Evolutionary conservation across 2,888 invertebrate species (phyloP).

Genomic region (Thecocarcelia acutangulata): DNA sequence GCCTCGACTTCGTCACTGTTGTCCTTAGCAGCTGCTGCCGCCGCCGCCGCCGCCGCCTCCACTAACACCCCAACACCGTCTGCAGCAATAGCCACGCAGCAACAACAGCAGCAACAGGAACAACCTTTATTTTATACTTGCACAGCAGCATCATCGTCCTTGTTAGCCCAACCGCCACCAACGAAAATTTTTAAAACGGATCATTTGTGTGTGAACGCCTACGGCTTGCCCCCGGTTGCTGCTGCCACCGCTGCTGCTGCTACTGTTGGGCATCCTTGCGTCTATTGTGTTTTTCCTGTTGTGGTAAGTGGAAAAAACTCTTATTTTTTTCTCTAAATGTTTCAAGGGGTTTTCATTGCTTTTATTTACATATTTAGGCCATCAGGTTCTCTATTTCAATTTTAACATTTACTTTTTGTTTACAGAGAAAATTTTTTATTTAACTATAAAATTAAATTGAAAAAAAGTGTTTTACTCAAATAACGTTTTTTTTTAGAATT

Average conservation of each 20-base stretch:
- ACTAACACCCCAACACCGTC: constrained; percentile 33
- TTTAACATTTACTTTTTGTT: neutral
- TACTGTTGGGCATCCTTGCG: constrained; percentile 78
- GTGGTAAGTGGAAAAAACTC: constrained; percentile 75
- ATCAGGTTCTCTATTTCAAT: neutral
- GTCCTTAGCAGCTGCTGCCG: constrained; percentile 54
- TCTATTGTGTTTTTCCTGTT: constrained; percentile 80
- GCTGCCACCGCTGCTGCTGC: constrained; percentile 78
- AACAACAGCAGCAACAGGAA: constrained; percentile 69
- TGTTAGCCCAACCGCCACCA: constrained; percentile 79
- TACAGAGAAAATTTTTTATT: neutral
- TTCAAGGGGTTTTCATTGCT: constrained; percentile 5
- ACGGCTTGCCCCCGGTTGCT: constrained; percentile 78
- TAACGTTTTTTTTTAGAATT: too few species aligned
- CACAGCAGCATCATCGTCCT: constrained; percentile 74
- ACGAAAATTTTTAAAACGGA: constrained; percentile 80
- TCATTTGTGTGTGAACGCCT: constrained; percentile 79
- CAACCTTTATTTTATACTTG: constrained; percentile 76
- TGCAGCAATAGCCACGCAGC: constrained; percentile 60
- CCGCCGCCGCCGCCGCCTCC: constrained; percentile 36
- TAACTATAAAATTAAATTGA: neutral
- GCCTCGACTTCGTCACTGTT: constrained; percentile 55
- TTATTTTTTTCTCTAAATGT: constrained; percentile 8
- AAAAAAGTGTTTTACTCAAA: too few species aligned
- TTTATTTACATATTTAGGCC: neutral